A percentile compares a stretch with the other conserved stretches of the same genome.
phyloP scores from a whole-genome alignment of 64 coral and sea anemone species.

The Montipora cactus region DNA sequence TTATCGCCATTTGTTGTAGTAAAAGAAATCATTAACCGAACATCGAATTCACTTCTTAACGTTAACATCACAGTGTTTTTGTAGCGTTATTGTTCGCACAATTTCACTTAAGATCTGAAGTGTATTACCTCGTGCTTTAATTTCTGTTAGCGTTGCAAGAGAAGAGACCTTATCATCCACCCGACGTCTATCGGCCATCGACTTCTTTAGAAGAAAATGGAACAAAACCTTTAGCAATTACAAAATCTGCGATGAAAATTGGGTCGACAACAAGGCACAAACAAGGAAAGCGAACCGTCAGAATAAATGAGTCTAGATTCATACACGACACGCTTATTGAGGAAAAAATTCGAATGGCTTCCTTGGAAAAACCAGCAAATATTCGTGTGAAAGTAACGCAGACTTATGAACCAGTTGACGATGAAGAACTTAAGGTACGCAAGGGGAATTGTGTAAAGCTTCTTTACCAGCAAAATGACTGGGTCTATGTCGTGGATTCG shows the following conservation, averaged over 20 bases:
- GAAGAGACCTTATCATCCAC: slow-evolving; percentile 23
- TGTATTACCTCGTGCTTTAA: slow-evolving; percentile 8
- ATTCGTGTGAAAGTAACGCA: slow-evolving; percentile 80
- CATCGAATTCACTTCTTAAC: not conserved
- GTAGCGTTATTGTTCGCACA: slow-evolving; percentile 12
- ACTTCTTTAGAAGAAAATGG: slow-evolving; percentile 3
- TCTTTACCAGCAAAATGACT: slow-evolving; percentile 91
- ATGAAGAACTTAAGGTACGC: slow-evolving; percentile 87
- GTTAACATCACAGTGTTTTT: slow-evolving; percentile 7
- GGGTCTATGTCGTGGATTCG: slow-evolving; percentile 84
- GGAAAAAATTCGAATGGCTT: slow-evolving; percentile 79
- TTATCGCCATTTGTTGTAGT: not conserved
- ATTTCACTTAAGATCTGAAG: not conserved
- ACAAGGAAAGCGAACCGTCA: slow-evolving; percentile 75
- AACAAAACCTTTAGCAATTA: not conserved
- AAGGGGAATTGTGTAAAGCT: slow-evolving; percentile 85
- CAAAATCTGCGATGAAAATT: slow-evolving; percentile 84
- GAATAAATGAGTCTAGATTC: slow-evolving; percentile 67
- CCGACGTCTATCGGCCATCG: slow-evolving; percentile 62
- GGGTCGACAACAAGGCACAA: slow-evolving; percentile 52
- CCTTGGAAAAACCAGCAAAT: slow-evolving; percentile 83
- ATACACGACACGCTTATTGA: slow-evolving; percentile 74
- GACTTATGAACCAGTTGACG: slow-evolving; percentile 72
- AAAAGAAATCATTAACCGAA: slow-evolving; percentile 1
- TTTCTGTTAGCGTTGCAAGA: slow-evolving; percentile 48